Conservation (phyloP, 2,888 invertebrate genomes). For the Scaptomyza flava region DNA sequence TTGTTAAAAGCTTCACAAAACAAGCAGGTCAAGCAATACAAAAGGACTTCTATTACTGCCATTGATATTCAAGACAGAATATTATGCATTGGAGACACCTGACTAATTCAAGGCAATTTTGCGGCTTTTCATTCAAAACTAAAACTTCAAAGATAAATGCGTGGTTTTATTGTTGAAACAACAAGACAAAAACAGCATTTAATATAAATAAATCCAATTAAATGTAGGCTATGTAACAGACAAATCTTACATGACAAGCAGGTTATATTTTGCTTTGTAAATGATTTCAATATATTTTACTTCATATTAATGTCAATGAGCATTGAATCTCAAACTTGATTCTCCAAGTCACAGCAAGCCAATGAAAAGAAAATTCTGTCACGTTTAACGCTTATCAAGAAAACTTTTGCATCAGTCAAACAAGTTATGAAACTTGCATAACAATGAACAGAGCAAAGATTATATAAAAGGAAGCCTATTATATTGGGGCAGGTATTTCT, state of each 20-base stretch:
- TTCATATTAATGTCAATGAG: too few species aligned
- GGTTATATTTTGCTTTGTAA: too few species aligned
- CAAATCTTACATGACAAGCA: too few species aligned
- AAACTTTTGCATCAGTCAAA: not conserved
- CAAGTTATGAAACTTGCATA: constrained; percentile 3
- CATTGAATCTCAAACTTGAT: not conserved
- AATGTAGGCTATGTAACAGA: too few species aligned
- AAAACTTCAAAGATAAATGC: not conserved
- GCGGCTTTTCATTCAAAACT: not conserved
- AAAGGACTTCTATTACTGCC: not conserved
- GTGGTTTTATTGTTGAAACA: too few species aligned
- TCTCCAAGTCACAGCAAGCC: not conserved
- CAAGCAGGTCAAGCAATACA: not conserved
- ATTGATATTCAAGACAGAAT: not conserved
- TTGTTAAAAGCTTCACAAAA: not conserved
- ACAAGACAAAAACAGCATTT: not conserved
- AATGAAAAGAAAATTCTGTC: not conserved
- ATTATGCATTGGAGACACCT: not conserved
- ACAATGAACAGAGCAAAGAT: not conserved
- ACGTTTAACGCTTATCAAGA: not conserved
- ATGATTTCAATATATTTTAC: too few species aligned
- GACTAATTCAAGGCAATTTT: not conserved
- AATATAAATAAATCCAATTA: too few species aligned
- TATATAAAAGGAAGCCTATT: not conserved
- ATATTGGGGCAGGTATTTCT: not conserved